Conservation (phyloP, 2,113 vertebrate species). For the Dasyprocta punctata region DNA sequence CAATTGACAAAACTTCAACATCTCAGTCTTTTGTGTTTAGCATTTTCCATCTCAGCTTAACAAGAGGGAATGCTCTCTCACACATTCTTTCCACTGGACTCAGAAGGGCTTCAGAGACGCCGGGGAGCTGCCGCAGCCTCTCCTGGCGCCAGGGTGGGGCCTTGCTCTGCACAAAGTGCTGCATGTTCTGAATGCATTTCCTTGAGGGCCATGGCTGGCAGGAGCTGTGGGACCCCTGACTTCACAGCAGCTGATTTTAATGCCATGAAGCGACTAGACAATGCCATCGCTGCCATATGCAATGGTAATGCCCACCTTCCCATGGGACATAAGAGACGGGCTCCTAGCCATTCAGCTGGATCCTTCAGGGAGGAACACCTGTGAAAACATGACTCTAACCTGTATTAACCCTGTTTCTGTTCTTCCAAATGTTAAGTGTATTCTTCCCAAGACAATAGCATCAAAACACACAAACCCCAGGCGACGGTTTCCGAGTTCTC, state of each 20-base stretch:
- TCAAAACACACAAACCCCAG: not conserved
- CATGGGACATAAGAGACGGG: fast-evolving
- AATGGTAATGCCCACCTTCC: fast-evolving
- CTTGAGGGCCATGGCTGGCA: not conserved
- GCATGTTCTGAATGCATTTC: not conserved
- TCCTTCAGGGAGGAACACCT: not conserved
- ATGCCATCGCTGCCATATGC: fast-evolving
- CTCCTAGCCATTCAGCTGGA: not conserved
- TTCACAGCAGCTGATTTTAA: not conserved
- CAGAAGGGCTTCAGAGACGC: not conserved
- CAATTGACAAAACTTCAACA: not conserved
- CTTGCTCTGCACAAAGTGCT: not conserved
- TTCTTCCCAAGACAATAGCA: not conserved
- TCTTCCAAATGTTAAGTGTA: not conserved
- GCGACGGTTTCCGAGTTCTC: fast-evolving
- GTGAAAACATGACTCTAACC: not conserved
- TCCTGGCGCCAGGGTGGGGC: fast-evolving
- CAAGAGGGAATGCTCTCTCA: not conserved
- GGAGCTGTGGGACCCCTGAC: not conserved
- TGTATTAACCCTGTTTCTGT: not conserved
- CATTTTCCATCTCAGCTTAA: not conserved
- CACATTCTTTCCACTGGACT: not conserved
- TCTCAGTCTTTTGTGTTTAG: not conserved
- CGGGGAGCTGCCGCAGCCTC: not conserved
- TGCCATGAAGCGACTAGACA: not conserved